These are phyloP conservation scores for Heliornis fulica DNA, from an alignment of 2,113 vertebrate genomes.

Conservation along the genomic window DNA sequence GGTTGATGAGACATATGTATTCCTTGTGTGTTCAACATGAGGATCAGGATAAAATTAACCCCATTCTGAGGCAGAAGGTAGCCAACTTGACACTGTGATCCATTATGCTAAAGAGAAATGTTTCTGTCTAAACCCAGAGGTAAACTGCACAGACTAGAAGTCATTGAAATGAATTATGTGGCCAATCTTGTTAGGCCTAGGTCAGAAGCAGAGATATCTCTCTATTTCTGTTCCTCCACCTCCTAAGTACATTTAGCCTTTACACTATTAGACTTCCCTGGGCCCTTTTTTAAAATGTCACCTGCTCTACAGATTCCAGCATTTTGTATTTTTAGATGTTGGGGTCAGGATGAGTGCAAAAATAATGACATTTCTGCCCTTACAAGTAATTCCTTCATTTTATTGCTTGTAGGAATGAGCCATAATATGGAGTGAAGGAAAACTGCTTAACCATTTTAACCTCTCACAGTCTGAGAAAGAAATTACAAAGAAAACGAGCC, in stretches of 20 bases:
- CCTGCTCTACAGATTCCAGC: slow-evolving; percentile 72
- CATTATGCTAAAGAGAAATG: slow-evolving; percentile 66
- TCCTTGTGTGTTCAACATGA: slow-evolving; percentile 54
- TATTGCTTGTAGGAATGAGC: slow-evolving; percentile 56
- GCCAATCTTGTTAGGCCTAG: slow-evolving; percentile 62
- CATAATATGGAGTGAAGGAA: slow-evolving; percentile 51
- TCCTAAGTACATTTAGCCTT: slow-evolving; percentile 66
- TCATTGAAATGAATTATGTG: slow-evolving; percentile 69
- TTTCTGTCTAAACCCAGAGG: slow-evolving; percentile 69
- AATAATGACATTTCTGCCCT: slow-evolving; percentile 69
- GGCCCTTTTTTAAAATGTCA: slow-evolving; percentile 67
- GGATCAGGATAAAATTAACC: slow-evolving; percentile 69
- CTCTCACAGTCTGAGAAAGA: slow-evolving; percentile 50
- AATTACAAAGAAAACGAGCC: slow-evolving; percentile 2
- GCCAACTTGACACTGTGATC: slow-evolving; percentile 63
- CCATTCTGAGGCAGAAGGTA: slow-evolving; percentile 51
- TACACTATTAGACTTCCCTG: slow-evolving; percentile 67
- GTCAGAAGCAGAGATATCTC: slow-evolving; percentile 65
- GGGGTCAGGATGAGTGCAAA: slow-evolving; percentile 69
- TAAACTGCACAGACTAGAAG: slow-evolving; percentile 66
- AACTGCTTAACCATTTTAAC: slow-evolving; percentile 61
- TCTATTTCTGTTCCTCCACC: slow-evolving; percentile 64
- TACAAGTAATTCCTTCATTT: slow-evolving; percentile 67
- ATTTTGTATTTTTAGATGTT: slow-evolving; percentile 77
- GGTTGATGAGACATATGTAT: slow-evolving; percentile 65